These are phyloP conservation scores for Ashinkailepas kermadecensis DNA, from an alignment of 2,888 invertebrate species.

Conservation along the genomic window DNA sequence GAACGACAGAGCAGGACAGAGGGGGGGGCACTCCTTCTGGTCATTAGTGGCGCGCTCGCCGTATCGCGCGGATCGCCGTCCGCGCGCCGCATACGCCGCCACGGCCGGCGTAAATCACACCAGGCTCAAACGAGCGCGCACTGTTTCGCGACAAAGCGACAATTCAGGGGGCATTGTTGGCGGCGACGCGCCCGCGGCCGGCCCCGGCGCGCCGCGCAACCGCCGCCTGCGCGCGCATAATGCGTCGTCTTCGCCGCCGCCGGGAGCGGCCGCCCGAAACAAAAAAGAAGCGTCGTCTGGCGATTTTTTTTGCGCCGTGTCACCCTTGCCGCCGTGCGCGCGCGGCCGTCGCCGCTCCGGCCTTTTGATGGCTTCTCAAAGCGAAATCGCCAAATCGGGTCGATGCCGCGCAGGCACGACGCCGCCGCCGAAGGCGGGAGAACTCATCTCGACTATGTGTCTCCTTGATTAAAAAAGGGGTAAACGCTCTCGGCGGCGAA, in stretches of 20 bases:
- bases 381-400: background rate
- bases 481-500: constrained; percentile 16
- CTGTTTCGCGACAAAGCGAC: constrained; percentile 7
- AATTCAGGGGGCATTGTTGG: constrained; percentile 1
- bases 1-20: background rate
- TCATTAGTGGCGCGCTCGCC: background rate
- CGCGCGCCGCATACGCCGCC: constrained; percentile 5
- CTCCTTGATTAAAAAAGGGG: constrained; percentile 22
- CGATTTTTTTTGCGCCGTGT: background rate
- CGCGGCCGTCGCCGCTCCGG: constrained; percentile 2
- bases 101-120: background rate
- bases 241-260: background rate
- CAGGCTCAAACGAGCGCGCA: background rate
- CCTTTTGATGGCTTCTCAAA: constrained; percentile 22
- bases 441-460: constrained; percentile 15
- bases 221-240: constrained; percentile 1
- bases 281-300: background rate
- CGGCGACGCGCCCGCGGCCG: background rate
- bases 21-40: background rate
- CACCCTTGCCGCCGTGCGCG: background rate
- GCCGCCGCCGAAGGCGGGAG: background rate
- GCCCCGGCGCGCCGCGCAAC: background rate
- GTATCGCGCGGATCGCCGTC: background rate
- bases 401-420: background rate
- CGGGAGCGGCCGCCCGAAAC: background rate